Base-by-base conservation (phyloP, 2,797 vertebrate species). In the Propithecus deckenii region DNA sequence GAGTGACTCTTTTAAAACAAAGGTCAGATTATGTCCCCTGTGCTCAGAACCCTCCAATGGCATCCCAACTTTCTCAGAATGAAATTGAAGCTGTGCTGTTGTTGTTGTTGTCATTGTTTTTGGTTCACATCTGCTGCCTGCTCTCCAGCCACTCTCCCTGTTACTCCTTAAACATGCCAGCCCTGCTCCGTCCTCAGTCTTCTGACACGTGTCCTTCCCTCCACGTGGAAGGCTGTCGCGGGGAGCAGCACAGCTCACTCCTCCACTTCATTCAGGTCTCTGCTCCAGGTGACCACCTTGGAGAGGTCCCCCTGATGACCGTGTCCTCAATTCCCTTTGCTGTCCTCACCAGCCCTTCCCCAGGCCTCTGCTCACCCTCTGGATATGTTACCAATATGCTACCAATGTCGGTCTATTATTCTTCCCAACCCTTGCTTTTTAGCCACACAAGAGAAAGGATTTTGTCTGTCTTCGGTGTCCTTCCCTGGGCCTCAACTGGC, bases 191-290 rank as follows among this genome's bases (percentile, higher is more conserved):
- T 65, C 38, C 63, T 91, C 48, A 23, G 59, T 23, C 57, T 6
- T 8, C 28, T 63, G 59, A n/a, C 5, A 0, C 4, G 3, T 35
- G 25, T 28, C 41, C 22, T 13, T 71, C 22, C 17, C 28, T 76
- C 18, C 41, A 25, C 65, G 55, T 72, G 61, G 22, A 79, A 93
- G 52, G 7, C 32, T 6, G 28, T 50, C 17, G 9, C 4, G 5
- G 22, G 14, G 8, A 65, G 32, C 48, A 46, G 11, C 52, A n/a
- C 1, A 61, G 14, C 1, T 0, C 28, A 9, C 8, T n/a, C 6
- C 11, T 69, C 38, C 2, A 10, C 1, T 48, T 71, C 50, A 52
- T 38, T 52, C 41, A 80, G 25, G 14, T 46, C n/a, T 94, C n/a
- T 94, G 38, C 63, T 71, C 50, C 25, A 30, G 18, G 3, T 48